These are phyloP conservation scores for Eclectus roratus DNA, from an alignment of 2,113 vertebrate genomes.

Conservation along the genomic window DNA sequence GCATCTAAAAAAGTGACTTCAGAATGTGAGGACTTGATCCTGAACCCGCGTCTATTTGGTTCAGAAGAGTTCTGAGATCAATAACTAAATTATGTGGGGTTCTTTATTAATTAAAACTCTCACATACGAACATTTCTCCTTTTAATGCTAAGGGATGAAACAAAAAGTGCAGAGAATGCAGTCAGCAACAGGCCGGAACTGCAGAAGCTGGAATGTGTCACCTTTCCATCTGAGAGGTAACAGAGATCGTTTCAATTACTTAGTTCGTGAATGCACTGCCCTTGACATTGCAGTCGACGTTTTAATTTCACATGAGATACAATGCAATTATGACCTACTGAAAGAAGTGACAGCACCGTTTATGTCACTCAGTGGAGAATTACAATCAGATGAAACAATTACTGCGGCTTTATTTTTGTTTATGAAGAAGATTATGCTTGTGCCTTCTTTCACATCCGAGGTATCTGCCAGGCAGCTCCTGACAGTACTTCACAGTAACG, in stretches of 20 bases:
- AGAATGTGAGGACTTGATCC: fast-evolving
- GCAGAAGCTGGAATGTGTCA: background rate
- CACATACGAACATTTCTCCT: background rate
- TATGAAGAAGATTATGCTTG: background rate
- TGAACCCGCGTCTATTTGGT: fast-evolving
- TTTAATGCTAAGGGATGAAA: background rate
- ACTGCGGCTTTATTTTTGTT: conserved; percentile 22
- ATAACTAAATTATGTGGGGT: fast-evolving
- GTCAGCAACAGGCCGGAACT: background rate
- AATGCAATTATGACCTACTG: background rate
- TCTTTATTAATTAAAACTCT: background rate
- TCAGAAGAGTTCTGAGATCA: background rate
- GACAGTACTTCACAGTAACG: background rate
- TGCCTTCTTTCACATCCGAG: background rate
- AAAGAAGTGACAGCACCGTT: background rate
- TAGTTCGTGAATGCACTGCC: background rate
- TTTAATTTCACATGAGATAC: conserved; percentile 53
- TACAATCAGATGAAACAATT: conserved; percentile 39
- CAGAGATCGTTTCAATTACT: conserved; percentile 6
- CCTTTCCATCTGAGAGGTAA: background rate
- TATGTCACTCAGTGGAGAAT: conserved; percentile 27
- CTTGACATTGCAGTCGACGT: background rate
- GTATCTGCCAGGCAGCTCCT: background rate
- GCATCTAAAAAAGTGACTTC: background rate
- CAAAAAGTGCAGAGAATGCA: background rate